Evolutionary conservation across 2,797 vertebrate genomes (phyloP).

Genomic region (Limosa lapponica): DNA sequence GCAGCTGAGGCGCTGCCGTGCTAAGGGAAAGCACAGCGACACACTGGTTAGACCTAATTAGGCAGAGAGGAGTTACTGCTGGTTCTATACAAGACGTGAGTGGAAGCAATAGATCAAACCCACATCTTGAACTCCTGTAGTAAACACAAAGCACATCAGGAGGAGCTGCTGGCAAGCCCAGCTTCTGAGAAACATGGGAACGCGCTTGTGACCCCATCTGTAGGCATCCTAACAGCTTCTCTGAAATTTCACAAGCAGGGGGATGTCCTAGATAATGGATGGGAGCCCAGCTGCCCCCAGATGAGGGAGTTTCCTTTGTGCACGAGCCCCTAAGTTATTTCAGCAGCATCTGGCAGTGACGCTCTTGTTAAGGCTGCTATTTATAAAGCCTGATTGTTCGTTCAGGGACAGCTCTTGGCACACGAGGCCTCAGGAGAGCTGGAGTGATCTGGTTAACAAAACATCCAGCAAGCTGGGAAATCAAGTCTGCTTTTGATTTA

Average conservation of each 20-base stretch:
- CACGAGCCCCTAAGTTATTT: neutral
- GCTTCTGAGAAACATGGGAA: slow-evolving; percentile 29
- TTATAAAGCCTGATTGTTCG: slow-evolving; percentile 70
- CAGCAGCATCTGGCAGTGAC: slow-evolving; percentile 49
- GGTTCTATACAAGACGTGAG: slow-evolving; percentile 8
- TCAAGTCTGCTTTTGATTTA: slow-evolving; percentile 69
- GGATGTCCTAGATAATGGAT: slow-evolving; percentile 22
- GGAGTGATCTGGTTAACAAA: slow-evolving; percentile 63
- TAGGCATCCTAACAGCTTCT: slow-evolving; percentile 38
- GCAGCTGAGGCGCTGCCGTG: slow-evolving; percentile 4
- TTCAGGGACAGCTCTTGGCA: slow-evolving; percentile 44
- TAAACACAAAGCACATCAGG: slow-evolving; percentile 57
- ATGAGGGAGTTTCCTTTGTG: slow-evolving; percentile 36
- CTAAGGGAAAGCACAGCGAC: neutral
- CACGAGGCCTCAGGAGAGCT: neutral
- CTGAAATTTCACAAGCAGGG: slow-evolving; percentile 29
- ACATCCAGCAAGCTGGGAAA: slow-evolving; percentile 56
- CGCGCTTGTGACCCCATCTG: neutral
- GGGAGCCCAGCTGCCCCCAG: slow-evolving; percentile 61
- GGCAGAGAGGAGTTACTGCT: slow-evolving; percentile 48
- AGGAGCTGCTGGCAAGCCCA: slow-evolving; percentile 38
- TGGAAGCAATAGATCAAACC: slow-evolving; percentile 46
- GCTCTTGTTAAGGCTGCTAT: slow-evolving; percentile 44
- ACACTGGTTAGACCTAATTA: slow-evolving; percentile 52
- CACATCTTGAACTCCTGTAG: slow-evolving; percentile 34